phyloP scores from a whole-genome alignment of 1,140 invertebrate genomes.

The Medauroidea extradentata region DNA sequence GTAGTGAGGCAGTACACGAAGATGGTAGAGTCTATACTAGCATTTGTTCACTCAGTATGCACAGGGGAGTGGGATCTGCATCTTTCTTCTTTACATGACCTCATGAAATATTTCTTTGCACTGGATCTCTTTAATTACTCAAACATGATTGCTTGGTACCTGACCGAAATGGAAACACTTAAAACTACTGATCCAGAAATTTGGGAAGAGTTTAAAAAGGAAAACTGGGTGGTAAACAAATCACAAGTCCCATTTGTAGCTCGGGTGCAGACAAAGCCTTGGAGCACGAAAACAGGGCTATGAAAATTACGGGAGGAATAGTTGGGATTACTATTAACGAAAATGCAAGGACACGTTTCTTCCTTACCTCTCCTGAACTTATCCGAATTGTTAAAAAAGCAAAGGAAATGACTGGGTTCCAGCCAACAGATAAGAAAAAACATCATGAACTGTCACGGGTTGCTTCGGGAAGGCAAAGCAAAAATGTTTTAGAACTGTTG shows the following conservation, averaged over 20 bases:
- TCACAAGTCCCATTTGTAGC: constrained; percentile 6
- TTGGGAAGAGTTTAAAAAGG: constrained; percentile 1
- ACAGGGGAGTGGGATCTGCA: background rate
- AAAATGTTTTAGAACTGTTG: constrained; percentile 3
- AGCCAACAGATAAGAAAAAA: background rate
- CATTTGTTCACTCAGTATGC: background rate
- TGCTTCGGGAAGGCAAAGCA: background rate
- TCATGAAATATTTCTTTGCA: constrained; percentile 5
- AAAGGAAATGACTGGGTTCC: background rate
- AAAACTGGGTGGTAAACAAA: constrained; percentile 2
- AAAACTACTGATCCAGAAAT: background rate
- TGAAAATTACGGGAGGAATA: constrained; percentile 1
- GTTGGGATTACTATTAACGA: constrained; percentile 2
- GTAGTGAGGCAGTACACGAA: constrained; percentile 5
- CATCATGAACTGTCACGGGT: constrained; percentile 1
- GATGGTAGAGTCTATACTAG: constrained; percentile 1
- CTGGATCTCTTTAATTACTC: constrained; percentile 6
- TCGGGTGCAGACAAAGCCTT: constrained; percentile 3
- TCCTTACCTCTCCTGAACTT: constrained; percentile 8
- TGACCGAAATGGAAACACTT: constrained; percentile 3
- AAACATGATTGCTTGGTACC: constrained; percentile 1
- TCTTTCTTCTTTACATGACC: constrained; percentile 2
- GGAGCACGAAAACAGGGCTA: constrained; percentile 5
- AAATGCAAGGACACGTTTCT: constrained; percentile 7
- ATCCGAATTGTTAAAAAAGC: background rate